phyloP scores from a whole-genome alignment of 2,113 vertebrate genomes.

The Ceyx cyanopectus region DNA sequence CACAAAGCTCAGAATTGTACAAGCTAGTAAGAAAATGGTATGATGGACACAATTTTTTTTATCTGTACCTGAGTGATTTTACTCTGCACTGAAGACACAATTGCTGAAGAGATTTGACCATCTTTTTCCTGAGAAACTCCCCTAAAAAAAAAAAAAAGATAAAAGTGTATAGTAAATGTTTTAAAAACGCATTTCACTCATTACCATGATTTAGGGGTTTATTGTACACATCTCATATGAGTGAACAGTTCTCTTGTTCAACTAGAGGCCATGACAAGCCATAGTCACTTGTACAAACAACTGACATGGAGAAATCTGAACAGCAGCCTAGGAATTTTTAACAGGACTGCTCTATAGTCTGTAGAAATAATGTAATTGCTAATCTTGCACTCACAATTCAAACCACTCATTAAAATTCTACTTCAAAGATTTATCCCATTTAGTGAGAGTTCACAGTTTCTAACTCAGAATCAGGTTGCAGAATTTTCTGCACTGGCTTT shows the following conservation, averaged over 20 bases:
- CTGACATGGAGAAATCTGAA: background rate
- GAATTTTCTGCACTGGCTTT: background rate
- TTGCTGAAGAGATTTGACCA: slow-evolving; percentile 91
- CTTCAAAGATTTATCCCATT: background rate
- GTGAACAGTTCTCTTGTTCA: background rate
- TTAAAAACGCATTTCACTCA: background rate
- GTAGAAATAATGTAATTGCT: background rate
- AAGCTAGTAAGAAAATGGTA: background rate
- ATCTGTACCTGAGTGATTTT: slow-evolving; percentile 98
- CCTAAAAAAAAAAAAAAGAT: slow-evolving; percentile 74
- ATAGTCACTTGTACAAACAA: background rate
- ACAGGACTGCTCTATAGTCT: background rate
- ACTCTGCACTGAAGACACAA: slow-evolving; percentile 95
- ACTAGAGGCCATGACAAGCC: background rate
- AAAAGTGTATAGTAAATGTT: background rate
- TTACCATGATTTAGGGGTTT: background rate
- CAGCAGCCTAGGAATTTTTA: background rate
- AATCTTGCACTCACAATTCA: background rate
- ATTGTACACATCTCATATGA: background rate
- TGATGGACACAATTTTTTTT: background rate
- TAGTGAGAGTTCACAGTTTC: background rate
- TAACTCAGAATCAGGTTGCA: background rate
- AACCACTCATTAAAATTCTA: background rate
- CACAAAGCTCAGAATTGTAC: background rate
- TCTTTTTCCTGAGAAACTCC: slow-evolving; percentile 95